Base-by-base conservation (phyloP, 2,888 invertebrate genomes). In the Cloeon dipterum region DNA sequence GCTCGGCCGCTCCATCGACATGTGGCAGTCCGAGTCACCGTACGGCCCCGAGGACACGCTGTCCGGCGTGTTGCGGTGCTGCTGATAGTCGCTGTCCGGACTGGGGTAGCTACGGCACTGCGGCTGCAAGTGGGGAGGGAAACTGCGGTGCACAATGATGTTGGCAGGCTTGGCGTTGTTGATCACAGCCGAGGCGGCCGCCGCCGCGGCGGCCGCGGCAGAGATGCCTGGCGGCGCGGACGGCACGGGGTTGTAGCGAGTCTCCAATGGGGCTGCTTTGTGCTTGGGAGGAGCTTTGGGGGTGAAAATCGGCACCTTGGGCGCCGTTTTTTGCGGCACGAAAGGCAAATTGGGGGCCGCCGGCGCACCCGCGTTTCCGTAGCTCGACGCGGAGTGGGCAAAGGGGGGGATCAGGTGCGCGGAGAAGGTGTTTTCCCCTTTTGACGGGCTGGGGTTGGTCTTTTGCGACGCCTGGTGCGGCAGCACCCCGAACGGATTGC, bases 401-500 rank as follows among this genome's bases (percentile, higher is more conserved):
- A 29, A 29, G n/a, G 29, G 29, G 16, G 29, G 29, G 14, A 16
- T 14, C 8, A 29, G 7, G 29, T 73, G 73, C 42, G 71, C 65
- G 55, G 72, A 74, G 54, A 74, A 75, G 3, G 52, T 50, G 49
- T 68, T 72, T 50, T 75, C 74, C 5, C 29, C 29, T 14, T 29
- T 29, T n/a, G 29, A 29, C 8, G 8, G 8, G n/a, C 16, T 16
- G 8, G 16, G n/a, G 16, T 16, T 14, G 7, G 29, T 14, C 16
- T n/a, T 14, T 29, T 29, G n/a, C 7, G 29, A 29, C 60, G 72
- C 75, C 56, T 78, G 77, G 53, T 78, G 77, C 14, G 77, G 77
- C 49, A 78, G 56, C 47, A 78, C 74, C 41, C 77, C 77, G 54
- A 78, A 77, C 2, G 78, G 75, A 49, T 76, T 75, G 25, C 29